Evolutionary conservation across 2,888 invertebrate genomes (phyloP), one percentile per base, ranked within the genome.

Genomic region (Melinaea marsaeus): DNA sequence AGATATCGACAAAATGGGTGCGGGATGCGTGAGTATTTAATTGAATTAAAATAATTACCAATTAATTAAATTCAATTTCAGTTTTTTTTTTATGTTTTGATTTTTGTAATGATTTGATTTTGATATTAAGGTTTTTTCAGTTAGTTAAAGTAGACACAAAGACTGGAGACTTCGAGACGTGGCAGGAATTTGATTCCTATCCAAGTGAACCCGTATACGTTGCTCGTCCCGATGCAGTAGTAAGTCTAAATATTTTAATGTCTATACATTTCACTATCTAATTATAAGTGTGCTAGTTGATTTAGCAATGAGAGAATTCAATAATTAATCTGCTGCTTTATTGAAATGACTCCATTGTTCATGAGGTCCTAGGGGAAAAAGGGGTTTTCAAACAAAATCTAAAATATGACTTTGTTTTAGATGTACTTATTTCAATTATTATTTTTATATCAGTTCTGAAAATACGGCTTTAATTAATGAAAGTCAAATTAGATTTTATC

Each of bases 161-260:
- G 47, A 89, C 79, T 1, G 94, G 93, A 75, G 91, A 89, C 0
- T 83, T 80, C 58, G 81, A 86, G 68, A 93, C 91, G 0, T 95
- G 95, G 95, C 91, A 91, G 69, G 94, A 95, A 76, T 77, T 82
- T 0, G 92, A 93, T 68, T 92, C 93, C 58, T 95, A 93, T 79
- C 95, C 95, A 3, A 95, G 95, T 75, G 95, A 95, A 79, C 95
- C 95, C 0, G 92, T 95, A 69, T 95, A 95, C 80, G 93, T 95
- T 6, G 91, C 94, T 11, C 75, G 86, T 34, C 95, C 95, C 1
- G 80, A 92, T 64, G 65, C 66, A 6, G 61, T 61, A 60, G 71
- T 71, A 61, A 34, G 51, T 22, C 22, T 13, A 22, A n/a, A 5
- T 22, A 2, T 13, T 5, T 48, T 6, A 32, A 32, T 32, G 9